Evolutionary conservation across 1,140 invertebrate species (phyloP), one percentile per base, ranked within the genome.

Genomic region (Meloidogyne floridensis): DNA sequence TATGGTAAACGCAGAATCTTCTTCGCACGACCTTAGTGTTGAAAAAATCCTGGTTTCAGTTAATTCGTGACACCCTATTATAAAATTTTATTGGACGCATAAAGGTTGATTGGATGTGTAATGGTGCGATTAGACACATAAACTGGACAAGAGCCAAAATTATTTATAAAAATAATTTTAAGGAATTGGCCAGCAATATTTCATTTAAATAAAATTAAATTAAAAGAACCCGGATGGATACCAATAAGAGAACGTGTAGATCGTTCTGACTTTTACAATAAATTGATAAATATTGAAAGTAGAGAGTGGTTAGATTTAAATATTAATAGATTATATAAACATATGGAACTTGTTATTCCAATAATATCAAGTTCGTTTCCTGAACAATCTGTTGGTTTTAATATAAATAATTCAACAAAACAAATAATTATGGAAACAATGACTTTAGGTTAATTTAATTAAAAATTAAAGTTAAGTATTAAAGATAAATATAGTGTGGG

Each of bases 391-490:
- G 56, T 65, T 65, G 56, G 13, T 65, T 65, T 65, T 65, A 65
- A 65, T n/a, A 65, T 65, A n/a, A 65, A 65, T 65, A 65, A 65
- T 65, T 65, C 56, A n/a, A 65, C 56, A n/a, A 65, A 65, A 65
- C 56, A 65, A 65, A 65, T 65, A 65, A 65, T 65, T n/a, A n/a
- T 65, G 15, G 15, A 65, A 65, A 65, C 15, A n/a, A 65, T 65
- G 56, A n/a, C n/a, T n/a, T n/a, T n/a, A n/a, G n/a, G n/a, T n/a
- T n/a, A n/a, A n/a, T n/a, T n/a, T n/a, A n/a, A n/a, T n/a, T n/a
- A n/a, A n/a, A n/a, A n/a, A n/a, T n/a, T n/a, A n/a, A n/a, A n/a
- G n/a, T n/a, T n/a, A n/a, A n/a, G n/a, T n/a, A n/a, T n/a, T n/a
- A n/a, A n/a, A n/a, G n/a, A n/a, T n/a, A n/a, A n/a, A n/a, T n/a